Evolutionary conservation across 1,140 invertebrate species (phyloP).

Genomic region (Bombus cullumanus): DNA sequence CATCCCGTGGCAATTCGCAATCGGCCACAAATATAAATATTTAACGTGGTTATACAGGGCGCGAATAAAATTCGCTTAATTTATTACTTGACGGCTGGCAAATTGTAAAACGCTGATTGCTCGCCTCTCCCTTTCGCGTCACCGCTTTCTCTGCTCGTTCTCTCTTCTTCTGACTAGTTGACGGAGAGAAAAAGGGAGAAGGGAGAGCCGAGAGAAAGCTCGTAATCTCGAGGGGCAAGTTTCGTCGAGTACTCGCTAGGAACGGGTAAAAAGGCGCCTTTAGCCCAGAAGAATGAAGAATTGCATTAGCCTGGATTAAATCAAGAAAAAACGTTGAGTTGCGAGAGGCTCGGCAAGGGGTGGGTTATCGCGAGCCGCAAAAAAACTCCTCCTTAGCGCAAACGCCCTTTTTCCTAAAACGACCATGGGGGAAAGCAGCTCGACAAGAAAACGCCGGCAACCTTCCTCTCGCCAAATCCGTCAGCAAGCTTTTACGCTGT

Average conservation of each 20-base stretch:
- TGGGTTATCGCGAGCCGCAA: slow-evolving; percentile 20
- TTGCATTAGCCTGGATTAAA: slow-evolving; percentile 60
- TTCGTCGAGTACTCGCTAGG: slow-evolving; percentile 50
- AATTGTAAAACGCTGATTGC: slow-evolving; percentile 69
- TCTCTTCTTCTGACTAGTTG: not conserved
- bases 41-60: slow-evolving; percentile 61
- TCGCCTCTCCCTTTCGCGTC: not conserved
- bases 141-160: not conserved
- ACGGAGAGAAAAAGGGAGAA: not conserved
- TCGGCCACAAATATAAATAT: slow-evolving; percentile 66
- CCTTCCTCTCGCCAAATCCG: not conserved
- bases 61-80: slow-evolving; percentile 70
- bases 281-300: slow-evolving; percentile 56
- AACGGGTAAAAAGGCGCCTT: slow-evolving; percentile 43
- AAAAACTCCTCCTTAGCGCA: slow-evolving; percentile 17
- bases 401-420: not conserved
- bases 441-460: not conserved
- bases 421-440: not conserved
- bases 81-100: slow-evolving; percentile 64
- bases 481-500: not conserved
- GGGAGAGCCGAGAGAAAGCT: not conserved
- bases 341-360: no score
- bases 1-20: slow-evolving; percentile 38
- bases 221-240: slow-evolving; percentile 57
- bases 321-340: slow-evolving; percentile 40